phyloP scores from a whole-genome alignment of 2,888 invertebrate genomes.

The Meteorus cinctellus region DNA sequence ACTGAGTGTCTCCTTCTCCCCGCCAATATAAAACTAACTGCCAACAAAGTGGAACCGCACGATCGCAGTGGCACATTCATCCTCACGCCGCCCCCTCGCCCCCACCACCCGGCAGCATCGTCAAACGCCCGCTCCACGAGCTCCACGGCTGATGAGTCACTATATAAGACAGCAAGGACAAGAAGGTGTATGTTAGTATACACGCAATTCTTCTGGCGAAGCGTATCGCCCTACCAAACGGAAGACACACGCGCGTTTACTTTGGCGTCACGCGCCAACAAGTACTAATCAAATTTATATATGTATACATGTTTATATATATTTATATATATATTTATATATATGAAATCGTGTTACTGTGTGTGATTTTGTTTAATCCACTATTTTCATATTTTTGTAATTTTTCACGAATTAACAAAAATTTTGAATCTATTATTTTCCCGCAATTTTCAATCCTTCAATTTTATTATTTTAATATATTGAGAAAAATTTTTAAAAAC shows the following conservation, averaged over 20 bases:
- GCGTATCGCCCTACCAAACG: slow-evolving; percentile 57
- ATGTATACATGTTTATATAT: neutral
- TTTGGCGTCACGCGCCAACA: slow-evolving; percentile 10
- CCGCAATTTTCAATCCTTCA: neutral
- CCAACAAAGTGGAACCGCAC: slow-evolving; percentile 43
- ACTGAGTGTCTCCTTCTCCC: neutral
- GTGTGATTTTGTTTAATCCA: slow-evolving; percentile 5
- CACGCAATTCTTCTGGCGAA: slow-evolving; percentile 70
- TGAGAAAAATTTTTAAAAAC: neutral
- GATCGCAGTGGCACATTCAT: slow-evolving; percentile 45
- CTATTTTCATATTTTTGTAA: neutral
- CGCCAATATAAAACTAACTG: slow-evolving; percentile 10
- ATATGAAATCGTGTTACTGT: neutral
- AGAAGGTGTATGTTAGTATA: slow-evolving; percentile 72
- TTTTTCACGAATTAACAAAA: neutral
- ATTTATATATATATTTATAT: neutral
- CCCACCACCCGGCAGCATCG: slow-evolving; percentile 48
- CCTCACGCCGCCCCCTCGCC: slow-evolving; percentile 45
- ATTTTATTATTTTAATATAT: neutral
- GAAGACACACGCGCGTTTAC: slow-evolving; percentile 16
- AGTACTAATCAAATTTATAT: neutral
- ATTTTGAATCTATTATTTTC: neutral
- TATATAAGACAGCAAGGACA: slow-evolving; percentile 74
- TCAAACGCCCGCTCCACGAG: slow-evolving; percentile 50
- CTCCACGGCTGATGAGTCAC: slow-evolving; percentile 71